Evolutionary conservation across 2,888 invertebrate species (phyloP), one percentile per base, ranked within the genome.

Genomic region (Hyalella azteca): DNA sequence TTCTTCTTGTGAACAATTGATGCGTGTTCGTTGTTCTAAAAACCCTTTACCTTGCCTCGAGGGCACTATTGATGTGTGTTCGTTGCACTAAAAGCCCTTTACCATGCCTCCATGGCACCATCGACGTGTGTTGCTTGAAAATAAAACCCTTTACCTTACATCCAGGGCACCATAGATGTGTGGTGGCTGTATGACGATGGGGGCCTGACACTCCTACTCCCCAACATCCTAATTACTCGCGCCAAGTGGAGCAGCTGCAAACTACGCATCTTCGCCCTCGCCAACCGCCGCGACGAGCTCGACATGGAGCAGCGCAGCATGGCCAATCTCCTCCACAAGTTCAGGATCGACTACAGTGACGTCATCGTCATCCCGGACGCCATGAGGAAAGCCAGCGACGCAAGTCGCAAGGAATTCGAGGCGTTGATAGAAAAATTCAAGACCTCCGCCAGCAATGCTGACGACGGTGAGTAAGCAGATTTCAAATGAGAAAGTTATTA

Each of bases 151-250:
- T n/a, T 15, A 3, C 7, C 49, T 3, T 49, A 22, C 49, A 19
- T 2, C 1, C 45, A 11, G 11, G 19, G 81, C 22, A 84, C 80
- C 29, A 96, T 97, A 85, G 97, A 97, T 88, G 97, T 97, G 19
- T 97, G 97, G 97, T 98, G 98, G 98, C 90, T 98, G 0, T 98
- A 97, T 87, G 98, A 98, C 87, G 98, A 98, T 87, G 98, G 97
- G 88, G 97, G 96, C 48, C 89, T 96, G 82, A 95, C 96, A 0
- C 89, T 96, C 50, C 89, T 96, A 40, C 89, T 96, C 85, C 96
- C 96, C 0, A 95, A 96, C 87, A 94, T 96, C 78, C 91, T 96
- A 85, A 93, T 93, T 81, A 93, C 93, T 0, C 78, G 95, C 60
- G 92, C 92, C 81, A 93, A 93, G 86, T 96, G 95, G 94, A 90